phyloP scores from a whole-genome alignment of 2,113 vertebrate genomes.

The Actinemys pallida region DNA sequence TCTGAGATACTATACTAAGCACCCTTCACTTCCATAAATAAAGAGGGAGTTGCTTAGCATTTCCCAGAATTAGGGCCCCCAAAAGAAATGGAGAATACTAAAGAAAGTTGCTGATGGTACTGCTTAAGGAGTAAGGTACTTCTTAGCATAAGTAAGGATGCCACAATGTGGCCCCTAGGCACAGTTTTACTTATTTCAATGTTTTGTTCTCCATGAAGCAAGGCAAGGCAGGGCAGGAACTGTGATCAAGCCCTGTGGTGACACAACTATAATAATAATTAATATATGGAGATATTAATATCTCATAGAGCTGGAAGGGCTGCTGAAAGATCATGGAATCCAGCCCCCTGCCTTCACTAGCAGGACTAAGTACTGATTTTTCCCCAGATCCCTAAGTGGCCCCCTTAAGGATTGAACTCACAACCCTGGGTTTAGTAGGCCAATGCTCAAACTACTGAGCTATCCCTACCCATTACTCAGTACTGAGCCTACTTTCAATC shows the following conservation, averaged over 20 bases:
- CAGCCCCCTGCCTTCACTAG: no score
- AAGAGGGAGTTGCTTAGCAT: background rate
- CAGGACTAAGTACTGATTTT: no score
- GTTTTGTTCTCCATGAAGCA: background rate
- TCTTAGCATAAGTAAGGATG: background rate
- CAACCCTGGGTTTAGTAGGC: no score
- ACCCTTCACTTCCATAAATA: background rate
- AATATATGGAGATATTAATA: no score
- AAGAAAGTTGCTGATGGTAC: background rate
- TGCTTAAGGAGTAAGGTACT: background rate
- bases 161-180: background rate
- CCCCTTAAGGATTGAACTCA: no score
- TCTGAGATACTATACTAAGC: background rate
- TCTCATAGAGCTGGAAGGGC: no score
- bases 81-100: background rate
- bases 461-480: background rate
- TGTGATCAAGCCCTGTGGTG: background rate
- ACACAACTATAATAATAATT: background rate
- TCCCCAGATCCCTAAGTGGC: no score
- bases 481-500: background rate
- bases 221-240: background rate
- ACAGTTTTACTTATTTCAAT: conserved; percentile 10
- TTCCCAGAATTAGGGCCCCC: background rate
- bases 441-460: no score
- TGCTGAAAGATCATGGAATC: no score